Evolutionary conservation across 23 tunicate species (phyloP).

Genomic region (Ascidia mentula): DNA sequence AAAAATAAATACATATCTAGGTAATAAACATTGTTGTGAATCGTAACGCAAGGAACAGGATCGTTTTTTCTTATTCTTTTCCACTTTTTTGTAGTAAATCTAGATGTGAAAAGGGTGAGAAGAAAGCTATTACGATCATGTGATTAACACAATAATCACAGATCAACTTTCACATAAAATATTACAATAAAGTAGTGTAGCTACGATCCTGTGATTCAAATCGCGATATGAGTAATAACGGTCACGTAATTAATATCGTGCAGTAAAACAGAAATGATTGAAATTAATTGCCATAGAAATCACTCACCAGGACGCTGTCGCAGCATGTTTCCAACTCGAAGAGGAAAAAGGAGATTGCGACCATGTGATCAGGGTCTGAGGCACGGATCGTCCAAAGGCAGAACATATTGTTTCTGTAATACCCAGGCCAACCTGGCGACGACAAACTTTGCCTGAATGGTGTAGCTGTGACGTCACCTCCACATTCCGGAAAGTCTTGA

Average conservation of each 20-base stretch:
- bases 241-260: no score
- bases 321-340: constrained; percentile 28
- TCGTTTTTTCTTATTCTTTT: no score
- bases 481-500: neutral
- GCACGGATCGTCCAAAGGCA: constrained; percentile 32
- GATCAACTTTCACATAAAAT: neutral
- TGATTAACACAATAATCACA: neutral
- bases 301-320: constrained; percentile 25
- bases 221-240: no score
- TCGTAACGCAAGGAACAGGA: no score
- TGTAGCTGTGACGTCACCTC: neutral
- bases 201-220: no score
- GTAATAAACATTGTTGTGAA: no score
- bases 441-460: neutral
- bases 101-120: no score
- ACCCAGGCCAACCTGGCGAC: neutral
- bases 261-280: no score
- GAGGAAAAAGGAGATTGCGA: constrained; percentile 16
- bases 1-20: no score
- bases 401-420: neutral
- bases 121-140: no score
- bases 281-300: neutral
- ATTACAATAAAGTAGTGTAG: no score
- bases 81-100: no score
- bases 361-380: constrained; percentile 26